Conservation (phyloP, 2,113 vertebrate species). For the Scolopax mira region DNA sequence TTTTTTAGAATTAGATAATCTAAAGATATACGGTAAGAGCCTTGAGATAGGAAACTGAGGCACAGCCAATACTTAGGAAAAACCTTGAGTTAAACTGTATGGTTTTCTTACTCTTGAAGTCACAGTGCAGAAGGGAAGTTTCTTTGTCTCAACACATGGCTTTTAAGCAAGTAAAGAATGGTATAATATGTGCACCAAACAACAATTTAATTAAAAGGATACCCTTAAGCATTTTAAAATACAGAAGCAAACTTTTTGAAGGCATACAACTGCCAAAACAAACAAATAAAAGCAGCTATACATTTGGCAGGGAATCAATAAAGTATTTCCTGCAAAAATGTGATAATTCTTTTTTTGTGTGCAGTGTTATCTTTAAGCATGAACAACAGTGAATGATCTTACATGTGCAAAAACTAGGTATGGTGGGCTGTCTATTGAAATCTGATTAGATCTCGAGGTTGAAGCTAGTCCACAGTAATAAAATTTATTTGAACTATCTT, state of each 20-base stretch:
- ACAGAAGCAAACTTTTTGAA: constrained; percentile 43
- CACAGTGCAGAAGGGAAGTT: not conserved
- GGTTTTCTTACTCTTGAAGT: not conserved
- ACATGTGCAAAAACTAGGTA: not conserved
- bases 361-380: constrained; percentile 6
- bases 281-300: constrained; percentile 6
- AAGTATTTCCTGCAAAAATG: constrained; percentile 30
- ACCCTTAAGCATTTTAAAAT: constrained; percentile 31
- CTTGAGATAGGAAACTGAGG: not conserved
- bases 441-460: not conserved
- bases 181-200: not conserved
- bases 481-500: not conserved
- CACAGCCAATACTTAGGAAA: not conserved
- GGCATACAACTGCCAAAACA: not conserved
- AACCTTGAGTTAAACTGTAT: not conserved
- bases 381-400: not conserved
- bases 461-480: not conserved
- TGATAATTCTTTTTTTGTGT: not conserved
- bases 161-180: constrained; percentile 17
- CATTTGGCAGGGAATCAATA: constrained; percentile 25
- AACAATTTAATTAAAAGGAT: constrained; percentile 38
- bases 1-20: not conserved
- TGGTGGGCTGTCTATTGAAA: not conserved
- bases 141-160: not conserved
- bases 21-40: not conserved